These are phyloP conservation scores for Orchesella cincta DNA, from an alignment of 1,140 invertebrate genomes.

Conservation along the genomic window DNA sequence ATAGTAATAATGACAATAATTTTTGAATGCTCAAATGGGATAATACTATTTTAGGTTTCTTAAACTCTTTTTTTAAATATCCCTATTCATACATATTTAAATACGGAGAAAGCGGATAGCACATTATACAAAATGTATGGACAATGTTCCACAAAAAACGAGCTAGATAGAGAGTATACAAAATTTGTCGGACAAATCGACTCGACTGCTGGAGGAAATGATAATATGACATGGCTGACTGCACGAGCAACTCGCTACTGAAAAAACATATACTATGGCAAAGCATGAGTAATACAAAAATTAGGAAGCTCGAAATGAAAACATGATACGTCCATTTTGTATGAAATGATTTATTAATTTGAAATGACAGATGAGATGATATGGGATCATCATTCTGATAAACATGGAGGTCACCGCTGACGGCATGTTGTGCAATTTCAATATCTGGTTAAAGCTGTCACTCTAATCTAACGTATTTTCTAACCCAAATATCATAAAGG, in stretches of 20 bases:
- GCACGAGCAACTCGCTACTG: neutral
- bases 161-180: neutral
- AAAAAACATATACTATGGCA: neutral
- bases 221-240: neutral
- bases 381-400: neutral
- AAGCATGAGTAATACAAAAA: neutral
- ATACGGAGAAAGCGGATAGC: neutral
- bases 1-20: neutral
- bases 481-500: neutral
- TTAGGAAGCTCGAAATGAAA: neutral
- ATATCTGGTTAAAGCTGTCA: neutral
- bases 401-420: neutral
- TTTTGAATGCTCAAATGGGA: neutral
- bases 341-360: slow-evolving; percentile 18
- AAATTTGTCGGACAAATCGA: slow-evolving; percentile 17
- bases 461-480: neutral
- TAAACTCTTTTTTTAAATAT: neutral
- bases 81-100: neutral
- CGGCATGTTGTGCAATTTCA: neutral
- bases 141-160: neutral
- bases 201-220: neutral
- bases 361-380: neutral
- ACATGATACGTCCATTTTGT: neutral
- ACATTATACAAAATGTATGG: neutral
- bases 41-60: neutral